phyloP scores from a whole-genome alignment of 2,797 vertebrate genomes.

The Merluccius polli region DNA sequence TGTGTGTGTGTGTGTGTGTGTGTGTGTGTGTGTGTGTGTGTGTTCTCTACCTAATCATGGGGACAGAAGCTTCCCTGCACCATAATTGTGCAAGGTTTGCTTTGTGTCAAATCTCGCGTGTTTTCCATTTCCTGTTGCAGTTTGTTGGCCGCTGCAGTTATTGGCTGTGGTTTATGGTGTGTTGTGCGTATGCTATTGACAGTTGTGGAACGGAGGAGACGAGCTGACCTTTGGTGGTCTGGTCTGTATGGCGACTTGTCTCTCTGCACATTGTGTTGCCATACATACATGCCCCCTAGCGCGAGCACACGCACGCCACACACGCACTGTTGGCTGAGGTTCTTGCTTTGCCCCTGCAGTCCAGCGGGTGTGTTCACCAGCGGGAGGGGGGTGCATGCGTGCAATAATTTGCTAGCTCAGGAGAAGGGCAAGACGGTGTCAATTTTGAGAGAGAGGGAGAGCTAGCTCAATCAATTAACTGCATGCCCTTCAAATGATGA shows the following conservation, averaged over 20 bases:
- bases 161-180: background rate
- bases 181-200: background rate
- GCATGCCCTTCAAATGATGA: constrained; percentile 46
- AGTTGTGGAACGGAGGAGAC: background rate
- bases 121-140: background rate
- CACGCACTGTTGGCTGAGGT: background rate
- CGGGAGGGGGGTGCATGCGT: too few relatives aligned
- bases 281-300: background rate
- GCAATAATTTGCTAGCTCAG: too few relatives aligned
- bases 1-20: background rate
- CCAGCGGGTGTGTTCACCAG: background rate
- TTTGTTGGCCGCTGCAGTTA: background rate
- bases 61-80: background rate
- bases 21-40: background rate
- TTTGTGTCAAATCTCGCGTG: too few relatives aligned
- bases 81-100: background rate
- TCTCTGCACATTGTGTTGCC: background rate
- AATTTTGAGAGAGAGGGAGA: background rate
- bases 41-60: background rate
- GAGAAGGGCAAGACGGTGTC: background rate
- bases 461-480: constrained; percentile 22
- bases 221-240: background rate
- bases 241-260: background rate
- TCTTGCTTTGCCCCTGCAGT: background rate
- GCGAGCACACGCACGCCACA: background rate